Evolutionary conservation across 1,140 invertebrate genomes (phyloP).

Genomic region (Oreohelix idahoensis): DNA sequence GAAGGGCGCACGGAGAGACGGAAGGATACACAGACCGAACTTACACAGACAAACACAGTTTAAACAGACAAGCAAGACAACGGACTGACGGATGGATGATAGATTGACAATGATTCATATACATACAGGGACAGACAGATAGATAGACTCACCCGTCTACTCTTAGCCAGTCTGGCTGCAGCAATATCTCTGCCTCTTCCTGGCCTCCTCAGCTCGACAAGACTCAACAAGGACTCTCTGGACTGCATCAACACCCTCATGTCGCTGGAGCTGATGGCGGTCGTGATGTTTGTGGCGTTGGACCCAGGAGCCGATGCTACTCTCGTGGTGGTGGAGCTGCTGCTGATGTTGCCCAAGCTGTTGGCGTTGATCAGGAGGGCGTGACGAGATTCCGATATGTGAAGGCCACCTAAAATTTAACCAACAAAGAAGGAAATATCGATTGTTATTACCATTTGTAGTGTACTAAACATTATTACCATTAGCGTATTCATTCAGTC

Average conservation of each 20-base stretch:
- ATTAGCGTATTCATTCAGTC: too few relatives aligned
- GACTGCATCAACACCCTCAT: constrained; percentile 26
- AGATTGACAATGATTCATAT: too few relatives aligned
- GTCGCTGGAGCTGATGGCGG: neutral
- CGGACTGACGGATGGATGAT: constrained; percentile 6
- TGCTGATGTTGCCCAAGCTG: constrained; percentile 12
- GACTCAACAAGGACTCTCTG: constrained; percentile 49
- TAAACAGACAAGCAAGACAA: neutral
- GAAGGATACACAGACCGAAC: neutral
- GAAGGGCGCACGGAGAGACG: neutral
- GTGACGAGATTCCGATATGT: neutral
- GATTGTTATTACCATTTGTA: too few relatives aligned
- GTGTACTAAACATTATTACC: too few relatives aligned
- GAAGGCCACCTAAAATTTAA: constrained; percentile 13
- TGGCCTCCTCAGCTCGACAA: constrained; percentile 49
- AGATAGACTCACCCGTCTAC: constrained; percentile 39
- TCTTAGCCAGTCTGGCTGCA: constrained; percentile 38
- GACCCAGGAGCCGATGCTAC: neutral
- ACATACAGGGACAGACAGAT: constrained; percentile 8
- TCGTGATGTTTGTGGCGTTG: neutral
- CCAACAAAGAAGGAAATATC: too few relatives aligned
- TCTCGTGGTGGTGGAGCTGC: neutral
- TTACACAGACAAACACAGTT: neutral
- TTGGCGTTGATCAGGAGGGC: neutral
- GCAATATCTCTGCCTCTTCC: constrained; percentile 33